These are phyloP conservation scores for Nephrotoma appendiculata DNA, from an alignment of 2,888 invertebrate species.

Conservation along the genomic window DNA sequence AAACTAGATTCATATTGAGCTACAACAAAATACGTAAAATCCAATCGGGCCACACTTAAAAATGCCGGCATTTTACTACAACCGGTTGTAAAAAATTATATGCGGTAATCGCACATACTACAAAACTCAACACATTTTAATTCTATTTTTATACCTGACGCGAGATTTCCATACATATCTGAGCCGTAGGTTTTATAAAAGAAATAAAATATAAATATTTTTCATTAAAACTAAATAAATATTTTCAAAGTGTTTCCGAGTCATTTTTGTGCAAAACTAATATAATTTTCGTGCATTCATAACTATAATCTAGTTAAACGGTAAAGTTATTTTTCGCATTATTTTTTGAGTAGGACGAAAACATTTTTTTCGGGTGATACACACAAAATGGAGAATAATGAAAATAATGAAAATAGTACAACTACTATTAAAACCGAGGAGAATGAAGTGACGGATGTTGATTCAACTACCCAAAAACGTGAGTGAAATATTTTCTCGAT, in stretches of 20 bases:
- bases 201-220: neutral
- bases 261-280: neutral
- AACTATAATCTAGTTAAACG: neutral
- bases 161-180: slow-evolving; percentile 4
- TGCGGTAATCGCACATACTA: neutral
- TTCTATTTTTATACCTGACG: slow-evolving; percentile 5
- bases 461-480: slow-evolving; percentile 3
- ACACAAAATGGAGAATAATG: slow-evolving; percentile 3
- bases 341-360: neutral
- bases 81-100: neutral
- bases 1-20: neutral
- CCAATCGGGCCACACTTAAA: neutral
- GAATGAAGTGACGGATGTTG: neutral
- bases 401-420: slow-evolving; percentile 2
- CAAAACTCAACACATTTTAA: neutral
- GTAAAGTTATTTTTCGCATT: neutral
- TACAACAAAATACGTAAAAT: neutral
- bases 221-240: neutral
- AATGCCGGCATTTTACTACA: neutral
- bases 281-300: neutral
- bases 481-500: neutral
- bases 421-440: neutral
- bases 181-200: neutral
- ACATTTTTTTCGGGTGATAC: neutral
- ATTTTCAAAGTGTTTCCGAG: neutral